phyloP scores from a whole-genome alignment of 2,797 vertebrate genomes.

The Iguana delicatissima region DNA sequence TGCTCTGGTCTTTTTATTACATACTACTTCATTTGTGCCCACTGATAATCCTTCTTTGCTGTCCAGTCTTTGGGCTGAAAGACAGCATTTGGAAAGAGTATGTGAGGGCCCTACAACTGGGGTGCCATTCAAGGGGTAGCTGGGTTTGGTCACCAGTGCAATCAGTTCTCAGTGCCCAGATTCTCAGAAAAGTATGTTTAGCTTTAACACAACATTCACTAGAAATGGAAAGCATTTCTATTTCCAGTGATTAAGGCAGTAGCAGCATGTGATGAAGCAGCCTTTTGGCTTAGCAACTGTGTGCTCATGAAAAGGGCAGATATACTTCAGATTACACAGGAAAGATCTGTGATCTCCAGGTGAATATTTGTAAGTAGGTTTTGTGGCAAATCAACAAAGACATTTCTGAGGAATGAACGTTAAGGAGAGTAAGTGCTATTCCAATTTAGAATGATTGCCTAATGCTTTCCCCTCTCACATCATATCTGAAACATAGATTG shows the following conservation, averaged over 20 bases:
- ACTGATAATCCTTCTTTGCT: not conserved
- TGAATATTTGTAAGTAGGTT: slow-evolving; percentile 55
- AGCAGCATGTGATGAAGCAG: not conserved
- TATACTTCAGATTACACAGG: rapidly evolving
- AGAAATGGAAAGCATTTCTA: rapidly evolving
- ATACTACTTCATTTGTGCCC: not conserved
- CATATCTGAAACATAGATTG: slow-evolving; percentile 74
- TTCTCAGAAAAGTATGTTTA: not conserved
- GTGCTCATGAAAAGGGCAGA: not conserved
- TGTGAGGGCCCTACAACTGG: not conserved
- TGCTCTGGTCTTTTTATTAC: not conserved
- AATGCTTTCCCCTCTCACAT: slow-evolving; percentile 74
- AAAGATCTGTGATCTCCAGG: slow-evolving; percentile 23
- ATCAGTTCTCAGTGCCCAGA: not conserved
- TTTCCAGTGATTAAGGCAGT: not conserved
- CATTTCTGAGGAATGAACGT: slow-evolving; percentile 63
- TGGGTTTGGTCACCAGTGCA: not conserved
- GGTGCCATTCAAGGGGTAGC: not conserved
- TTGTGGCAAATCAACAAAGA: slow-evolving; percentile 45
- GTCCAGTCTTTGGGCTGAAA: not conserved
- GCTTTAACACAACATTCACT: not conserved
- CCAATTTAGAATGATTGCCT: slow-evolving; percentile 73
- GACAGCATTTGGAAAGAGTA: not conserved
- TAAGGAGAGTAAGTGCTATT: slow-evolving; percentile 68
- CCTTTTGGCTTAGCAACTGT: not conserved